Evolutionary conservation across 2,888 invertebrate species (phyloP), one percentile per base, ranked within the genome.

Genomic region (Ochlodes sylvanus): DNA sequence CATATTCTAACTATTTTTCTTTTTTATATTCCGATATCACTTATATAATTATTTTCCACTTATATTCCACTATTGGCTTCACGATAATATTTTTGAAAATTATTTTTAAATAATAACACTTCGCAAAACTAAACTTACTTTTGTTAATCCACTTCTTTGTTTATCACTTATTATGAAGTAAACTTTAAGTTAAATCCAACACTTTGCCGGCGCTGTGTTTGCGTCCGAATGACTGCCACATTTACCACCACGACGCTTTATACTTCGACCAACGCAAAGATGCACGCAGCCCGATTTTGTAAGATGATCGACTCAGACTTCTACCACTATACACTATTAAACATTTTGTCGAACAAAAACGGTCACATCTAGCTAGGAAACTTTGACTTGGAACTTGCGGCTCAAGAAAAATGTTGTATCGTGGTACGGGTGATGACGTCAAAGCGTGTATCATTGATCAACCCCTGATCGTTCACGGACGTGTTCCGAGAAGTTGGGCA

Each of bases 231-330:
- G 93, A 82, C 87, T 87, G 81, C 84, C 80, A 85, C 82, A 82
- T 83, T 87, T 81, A 87, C 89, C 83, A 84, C 87, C 78, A 78
- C 89, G 76, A 80, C 83, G 86, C 87, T 92, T 93, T 93, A 93
- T 93, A 93, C 89, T 87, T 92, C 87, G 86, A 89, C 87, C 88
- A 84, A 83, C 80, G 81, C 82, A 90, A 92, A 92, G 92, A 89
- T 86, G 91, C 85, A 88, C 80, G 87, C 87, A 74, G 81, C 74
- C 78, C 76, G 92, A 90, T 93, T 93, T 93, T 92, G 93, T 91
- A 93, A 92, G 93, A 91, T 88, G 82, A 78, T 82, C 80, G 80
- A 80, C 82, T 77, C 82, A 80, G 82, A 77, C 90, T 81, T 80
- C 77, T 93, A 93, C 92, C 87, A 90, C 80, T 73, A 71, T 69